These are phyloP conservation scores for Varroa destructor DNA, from an alignment of 1,140 invertebrate species.

Conservation along the genomic window DNA sequence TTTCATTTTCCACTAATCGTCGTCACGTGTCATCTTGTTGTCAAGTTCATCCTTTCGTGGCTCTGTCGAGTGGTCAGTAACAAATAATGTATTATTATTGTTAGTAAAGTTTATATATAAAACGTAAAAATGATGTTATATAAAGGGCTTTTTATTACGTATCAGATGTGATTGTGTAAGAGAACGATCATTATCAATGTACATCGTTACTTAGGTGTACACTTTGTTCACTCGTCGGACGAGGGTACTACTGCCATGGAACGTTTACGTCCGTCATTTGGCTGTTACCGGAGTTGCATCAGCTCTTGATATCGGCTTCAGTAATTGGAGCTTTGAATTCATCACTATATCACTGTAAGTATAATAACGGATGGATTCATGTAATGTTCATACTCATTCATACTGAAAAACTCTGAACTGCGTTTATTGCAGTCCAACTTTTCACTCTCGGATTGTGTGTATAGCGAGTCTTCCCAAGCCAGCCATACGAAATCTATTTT, in stretches of 20 bases:
- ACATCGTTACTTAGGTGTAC: slow-evolving; percentile 26
- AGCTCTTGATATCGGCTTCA: slow-evolving; percentile 89
- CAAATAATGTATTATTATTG: background rate
- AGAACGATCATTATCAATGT: background rate
- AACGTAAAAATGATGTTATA: too few species aligned
- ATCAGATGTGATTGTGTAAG: background rate
- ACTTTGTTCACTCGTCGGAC: slow-evolving; percentile 32
- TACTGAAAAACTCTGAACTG: too few species aligned
- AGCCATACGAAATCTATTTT: too few species aligned
- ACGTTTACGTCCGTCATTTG: slow-evolving; percentile 33
- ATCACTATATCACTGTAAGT: slow-evolving; percentile 73
- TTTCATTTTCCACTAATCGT: slow-evolving; percentile 68
- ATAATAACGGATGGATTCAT: background rate
- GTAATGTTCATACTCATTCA: too few species aligned
- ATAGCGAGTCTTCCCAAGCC: too few species aligned
- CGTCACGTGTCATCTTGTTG: slow-evolving; percentile 63
- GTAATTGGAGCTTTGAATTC: slow-evolving; percentile 86
- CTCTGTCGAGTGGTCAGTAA: slow-evolving; percentile 48
- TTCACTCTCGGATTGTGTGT: too few species aligned
- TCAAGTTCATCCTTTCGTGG: slow-evolving; percentile 64
- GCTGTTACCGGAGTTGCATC: slow-evolving; percentile 67
- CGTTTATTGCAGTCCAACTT: too few species aligned
- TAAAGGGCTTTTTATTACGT: too few species aligned
- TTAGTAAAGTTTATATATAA: background rate
- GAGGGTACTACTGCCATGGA: slow-evolving; percentile 34